Percentiles rank a stretch among this genome's conserved stretches.
Conservation (phyloP, 2,113 vertebrate species). For the Psittacula cyanocephala region DNA sequence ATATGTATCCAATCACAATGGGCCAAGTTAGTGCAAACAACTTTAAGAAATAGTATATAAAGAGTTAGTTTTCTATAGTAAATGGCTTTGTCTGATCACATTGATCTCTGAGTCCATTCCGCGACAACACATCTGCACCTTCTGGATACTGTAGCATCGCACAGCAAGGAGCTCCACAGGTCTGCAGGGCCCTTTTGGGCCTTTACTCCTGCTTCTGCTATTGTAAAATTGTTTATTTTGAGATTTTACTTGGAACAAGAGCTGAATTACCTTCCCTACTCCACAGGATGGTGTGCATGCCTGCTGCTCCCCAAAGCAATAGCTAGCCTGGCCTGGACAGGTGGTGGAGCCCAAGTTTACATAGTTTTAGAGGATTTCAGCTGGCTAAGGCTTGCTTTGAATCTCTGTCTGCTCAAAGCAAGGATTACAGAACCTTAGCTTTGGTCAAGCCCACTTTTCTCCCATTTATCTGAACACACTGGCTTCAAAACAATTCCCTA, state of each 20-base stretch:
- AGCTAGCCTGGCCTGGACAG: background rate
- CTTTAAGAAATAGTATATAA: no score
- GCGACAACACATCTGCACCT: background rate
- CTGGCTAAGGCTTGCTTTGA: background rate
- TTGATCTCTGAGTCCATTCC: no score
- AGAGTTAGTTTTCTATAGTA: no score
- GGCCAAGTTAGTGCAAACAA: no score
- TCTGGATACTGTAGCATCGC: background rate
- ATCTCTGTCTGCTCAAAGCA: background rate
- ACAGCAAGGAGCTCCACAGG: background rate
- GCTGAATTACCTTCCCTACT: background rate
- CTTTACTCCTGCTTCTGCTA: background rate
- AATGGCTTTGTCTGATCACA: no score
- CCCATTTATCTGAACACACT: background rate
- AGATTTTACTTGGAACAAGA: background rate
- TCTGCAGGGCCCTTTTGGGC: background rate
- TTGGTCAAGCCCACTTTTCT: background rate
- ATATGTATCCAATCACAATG: no score
- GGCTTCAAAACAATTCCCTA: background rate
- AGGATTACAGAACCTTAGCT: background rate
- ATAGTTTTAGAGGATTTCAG: background rate
- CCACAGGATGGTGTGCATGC: background rate
- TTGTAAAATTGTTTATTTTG: background rate
- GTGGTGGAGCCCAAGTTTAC: background rate
- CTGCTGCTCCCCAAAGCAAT: background rate